A percentile compares a stretch with the other conserved stretches of the same genome.
Conservation (phyloP, 37 sponge, comb jelly and placozoan genomes). For the Axinella damicornis region DNA sequence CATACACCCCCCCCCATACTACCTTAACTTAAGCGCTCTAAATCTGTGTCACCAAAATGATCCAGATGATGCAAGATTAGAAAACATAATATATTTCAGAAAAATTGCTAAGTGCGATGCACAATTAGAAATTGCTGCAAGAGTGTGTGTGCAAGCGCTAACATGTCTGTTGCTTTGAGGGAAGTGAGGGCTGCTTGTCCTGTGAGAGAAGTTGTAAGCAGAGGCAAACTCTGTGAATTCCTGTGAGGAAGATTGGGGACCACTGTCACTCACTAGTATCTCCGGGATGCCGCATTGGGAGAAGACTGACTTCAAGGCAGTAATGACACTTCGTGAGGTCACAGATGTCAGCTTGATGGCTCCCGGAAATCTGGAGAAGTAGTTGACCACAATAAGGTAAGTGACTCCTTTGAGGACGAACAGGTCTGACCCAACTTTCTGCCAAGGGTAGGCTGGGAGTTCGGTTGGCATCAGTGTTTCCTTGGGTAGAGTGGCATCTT, state of each 20-base stretch:
- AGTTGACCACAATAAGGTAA: conserved; percentile 26
- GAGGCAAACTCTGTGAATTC: conserved; percentile 15
- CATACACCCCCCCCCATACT: too few relatives aligned
- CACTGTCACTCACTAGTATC: conserved; percentile 37
- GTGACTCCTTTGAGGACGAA: conserved; percentile 10
- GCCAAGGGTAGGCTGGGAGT: conserved; percentile 50
- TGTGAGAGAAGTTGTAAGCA: conserved; percentile 25
- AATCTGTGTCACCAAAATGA: too few relatives aligned
- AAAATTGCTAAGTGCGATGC: too few relatives aligned
- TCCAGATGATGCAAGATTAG: too few relatives aligned
- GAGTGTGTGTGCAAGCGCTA: too few relatives aligned
- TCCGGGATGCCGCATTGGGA: conserved; percentile 38
- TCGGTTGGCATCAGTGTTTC: conserved; percentile 30
- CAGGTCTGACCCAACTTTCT: conserved; percentile 24
- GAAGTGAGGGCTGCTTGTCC: conserved; percentile 45
- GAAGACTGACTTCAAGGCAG: conserved; percentile 25
- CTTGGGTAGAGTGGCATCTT: background rate
- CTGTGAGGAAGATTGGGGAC: conserved; percentile 42
- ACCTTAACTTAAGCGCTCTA: too few relatives aligned
- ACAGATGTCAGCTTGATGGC: conserved; percentile 17
- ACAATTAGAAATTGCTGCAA: too few relatives aligned
- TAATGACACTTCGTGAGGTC: conserved; percentile 9
- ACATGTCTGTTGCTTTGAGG: conserved; percentile 55
- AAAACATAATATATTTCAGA: too few relatives aligned
- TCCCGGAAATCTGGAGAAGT: conserved; percentile 39